A percentile compares a stretch with the other conserved stretches of the same genome.
Conservation (phyloP, 1,140 invertebrate genomes). For the Brachionus paranguensis region DNA sequence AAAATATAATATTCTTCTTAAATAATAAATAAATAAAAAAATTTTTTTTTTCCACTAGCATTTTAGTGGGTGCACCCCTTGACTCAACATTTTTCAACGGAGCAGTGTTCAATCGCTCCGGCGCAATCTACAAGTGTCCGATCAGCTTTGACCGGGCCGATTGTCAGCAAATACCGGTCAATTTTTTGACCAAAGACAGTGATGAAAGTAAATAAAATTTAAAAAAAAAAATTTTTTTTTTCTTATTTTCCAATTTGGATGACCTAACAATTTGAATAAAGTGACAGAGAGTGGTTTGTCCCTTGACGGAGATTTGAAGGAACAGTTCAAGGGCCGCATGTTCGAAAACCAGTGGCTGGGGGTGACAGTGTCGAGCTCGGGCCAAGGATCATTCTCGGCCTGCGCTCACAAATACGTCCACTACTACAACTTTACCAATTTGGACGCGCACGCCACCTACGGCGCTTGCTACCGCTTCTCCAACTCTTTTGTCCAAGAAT, state of each 20-base stretch:
- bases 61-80: constrained; percentile 14
- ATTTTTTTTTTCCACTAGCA: not conserved
- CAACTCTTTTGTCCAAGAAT: constrained; percentile 21
- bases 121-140: constrained; percentile 27
- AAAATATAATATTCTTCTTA: no score
- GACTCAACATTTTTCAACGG: not conserved
- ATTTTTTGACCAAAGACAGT: not conserved
- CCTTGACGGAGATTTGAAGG: not conserved
- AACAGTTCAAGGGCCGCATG: constrained; percentile 23
- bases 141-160: not conserved
- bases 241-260: not conserved
- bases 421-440: constrained; percentile 27
- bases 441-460: constrained; percentile 25
- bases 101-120: not conserved
- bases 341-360: constrained; percentile 36
- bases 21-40: not conserved
- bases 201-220: constrained; percentile 2
- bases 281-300: not conserved
- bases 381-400: not conserved
- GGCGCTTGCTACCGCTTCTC: constrained; percentile 31
- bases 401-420: constrained; percentile 36
- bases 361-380: not conserved
- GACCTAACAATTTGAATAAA: not conserved
- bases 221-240: not conserved
- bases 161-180: constrained; percentile 25